Base-by-base conservation (phyloP, 2,888 invertebrate genomes). In the Eupithecia pulchellata region DNA sequence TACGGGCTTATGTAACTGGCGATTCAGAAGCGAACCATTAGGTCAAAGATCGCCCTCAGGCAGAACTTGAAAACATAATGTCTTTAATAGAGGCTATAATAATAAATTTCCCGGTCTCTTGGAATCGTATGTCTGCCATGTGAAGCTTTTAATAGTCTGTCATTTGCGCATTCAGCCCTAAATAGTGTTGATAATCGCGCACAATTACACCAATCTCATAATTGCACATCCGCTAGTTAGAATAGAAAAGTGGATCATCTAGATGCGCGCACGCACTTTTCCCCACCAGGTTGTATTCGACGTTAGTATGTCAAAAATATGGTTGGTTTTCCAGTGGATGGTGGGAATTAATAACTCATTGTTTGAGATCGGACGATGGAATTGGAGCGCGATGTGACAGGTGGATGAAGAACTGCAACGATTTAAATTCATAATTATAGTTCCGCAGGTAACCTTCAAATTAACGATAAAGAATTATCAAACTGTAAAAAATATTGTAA, bases 221-320 rank as follows among this genome's bases (percentile, higher is more conserved):
- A 75, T 73, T 69, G 72, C 65, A 69, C 73, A 70, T 78, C 76
- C 78, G 78, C 68, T 67, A 67, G 63, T 76, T 72, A 72, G 52
- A 74, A 66, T 72, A 76, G 75, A 73, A 76, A 78, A 75, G 74
- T 75, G 64, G 73, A 73, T 55, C 61, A 70, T 68, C 58, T 70
- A 75, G 76, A 76, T 76, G 78, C 76, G 75, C 73, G 72, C 76
- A 73, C 76, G 76, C 78, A 75, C 67, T 57, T 25, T 36, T 29
- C 30, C n/a, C 20, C 13, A 52, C 1, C 30, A 1, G 63, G 55
- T 2, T 4, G 64, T 63, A 70, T 64, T 69, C 66, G 5, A 30
- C 69, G 64, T 62, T 72, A 68, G 20, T 17, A 0, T 1, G 4
- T 30, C 5, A 27, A 39, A 29, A 8, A 66, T 66, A 76, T 11